Evolutionary conservation across 1,140 invertebrate species (phyloP).

Genomic region (Cotesia chilonis): DNA sequence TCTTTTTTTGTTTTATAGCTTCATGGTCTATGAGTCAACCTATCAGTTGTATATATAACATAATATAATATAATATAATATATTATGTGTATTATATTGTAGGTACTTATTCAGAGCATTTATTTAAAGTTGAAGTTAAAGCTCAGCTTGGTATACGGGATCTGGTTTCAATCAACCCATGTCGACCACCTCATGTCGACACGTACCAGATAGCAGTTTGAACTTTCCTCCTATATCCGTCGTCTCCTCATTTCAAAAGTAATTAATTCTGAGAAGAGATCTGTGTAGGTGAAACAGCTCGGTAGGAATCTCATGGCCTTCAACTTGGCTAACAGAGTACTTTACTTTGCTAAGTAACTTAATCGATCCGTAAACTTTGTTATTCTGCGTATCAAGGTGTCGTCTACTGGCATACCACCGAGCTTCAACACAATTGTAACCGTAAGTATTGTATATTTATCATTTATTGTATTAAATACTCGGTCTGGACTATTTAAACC

Average conservation of each 20-base stretch:
- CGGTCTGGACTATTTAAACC: no score
- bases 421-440: not conserved
- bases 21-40: no score
- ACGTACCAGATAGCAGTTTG: conserved; percentile 34
- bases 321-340: not conserved
- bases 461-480: no score
- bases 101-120: conserved; percentile 12
- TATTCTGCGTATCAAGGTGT: conserved; percentile 7
- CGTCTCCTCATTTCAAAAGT: conserved; percentile 2
- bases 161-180: conserved; percentile 30
- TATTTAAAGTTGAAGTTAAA: conserved; percentile 9
- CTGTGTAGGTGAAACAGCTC: not conserved
- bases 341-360: not conserved
- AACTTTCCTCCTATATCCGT: not conserved
- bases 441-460: not conserved
- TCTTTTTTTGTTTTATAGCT: no score
- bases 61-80: no score
- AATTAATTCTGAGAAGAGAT: conserved; percentile 7
- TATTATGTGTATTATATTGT: no score
- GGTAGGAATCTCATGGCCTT: not conserved
- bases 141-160: conserved; percentile 11
- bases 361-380: not conserved
- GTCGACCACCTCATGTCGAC: conserved; percentile 33
- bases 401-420: not conserved
- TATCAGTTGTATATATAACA: no score